Conservation (phyloP, 2,797 vertebrate genomes). For the Momotus momota region DNA sequence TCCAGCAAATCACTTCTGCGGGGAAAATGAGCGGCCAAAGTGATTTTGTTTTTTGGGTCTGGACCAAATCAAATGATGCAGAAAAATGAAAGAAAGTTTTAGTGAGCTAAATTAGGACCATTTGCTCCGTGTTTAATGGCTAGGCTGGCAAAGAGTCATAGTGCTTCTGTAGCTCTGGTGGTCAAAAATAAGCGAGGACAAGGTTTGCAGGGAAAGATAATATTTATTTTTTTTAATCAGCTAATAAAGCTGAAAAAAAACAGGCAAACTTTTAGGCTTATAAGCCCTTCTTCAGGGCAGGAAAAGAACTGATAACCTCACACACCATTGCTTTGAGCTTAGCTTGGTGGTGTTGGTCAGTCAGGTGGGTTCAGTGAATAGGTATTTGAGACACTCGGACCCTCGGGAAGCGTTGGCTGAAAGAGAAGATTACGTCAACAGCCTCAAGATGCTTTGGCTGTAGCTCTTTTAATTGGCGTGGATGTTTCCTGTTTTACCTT, state of each 20-base stretch:
- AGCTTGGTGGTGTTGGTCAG: background rate
- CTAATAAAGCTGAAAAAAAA: fast-evolving
- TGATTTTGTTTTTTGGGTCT: background rate
- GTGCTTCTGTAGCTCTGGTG: background rate
- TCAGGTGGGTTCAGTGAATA: background rate
- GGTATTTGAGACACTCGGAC: fast-evolving
- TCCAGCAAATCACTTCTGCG: background rate
- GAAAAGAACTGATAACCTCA: background rate
- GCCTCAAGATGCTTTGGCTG: background rate
- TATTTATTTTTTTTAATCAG: fast-evolving
- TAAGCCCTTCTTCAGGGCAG: background rate
- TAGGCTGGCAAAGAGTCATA: background rate
- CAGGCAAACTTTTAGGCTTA: background rate
- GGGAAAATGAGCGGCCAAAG: background rate
- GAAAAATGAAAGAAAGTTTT: background rate
- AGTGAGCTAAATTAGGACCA: background rate
- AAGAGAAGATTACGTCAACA: fast-evolving
- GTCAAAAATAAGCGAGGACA: background rate
- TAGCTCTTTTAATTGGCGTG: fast-evolving
- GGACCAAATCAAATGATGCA: background rate
- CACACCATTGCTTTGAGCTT: background rate
- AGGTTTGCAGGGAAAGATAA: background rate
- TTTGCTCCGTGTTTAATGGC: background rate
- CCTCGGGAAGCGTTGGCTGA: background rate
- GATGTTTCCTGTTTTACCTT: fast-evolving